A percentile compares a stretch with the other conserved stretches of the same genome.
Evolutionary conservation across 2,888 invertebrate species (phyloP).

Genomic region (Temnothorax rugatulus): DNA sequence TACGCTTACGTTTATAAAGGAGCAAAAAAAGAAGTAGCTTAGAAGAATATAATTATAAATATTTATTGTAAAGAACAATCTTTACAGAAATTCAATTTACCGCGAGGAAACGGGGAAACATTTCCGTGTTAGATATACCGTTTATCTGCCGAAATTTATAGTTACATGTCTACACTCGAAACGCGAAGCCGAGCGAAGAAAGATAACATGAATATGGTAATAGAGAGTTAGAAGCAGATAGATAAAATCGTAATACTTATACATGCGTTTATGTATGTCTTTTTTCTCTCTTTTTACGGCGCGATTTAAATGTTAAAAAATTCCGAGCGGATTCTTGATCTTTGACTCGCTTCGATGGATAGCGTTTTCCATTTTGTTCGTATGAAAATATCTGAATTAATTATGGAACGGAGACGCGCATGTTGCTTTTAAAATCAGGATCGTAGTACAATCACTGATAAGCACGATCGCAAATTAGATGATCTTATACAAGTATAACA

Average conservation of each 20-base stretch:
- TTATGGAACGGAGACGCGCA: slow-evolving; percentile 18
- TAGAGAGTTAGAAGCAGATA: slow-evolving; percentile 12
- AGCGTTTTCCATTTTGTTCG: slow-evolving; percentile 43
- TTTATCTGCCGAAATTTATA: slow-evolving; percentile 27
- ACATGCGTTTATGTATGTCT: slow-evolving; percentile 16
- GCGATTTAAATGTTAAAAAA: slow-evolving; percentile 61
- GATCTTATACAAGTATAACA: background rate
- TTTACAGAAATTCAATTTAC: background rate
- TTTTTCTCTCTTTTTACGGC: background rate
- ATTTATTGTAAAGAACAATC: background rate
- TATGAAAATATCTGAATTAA: slow-evolving; percentile 49
- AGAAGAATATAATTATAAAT: background rate
- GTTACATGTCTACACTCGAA: slow-evolving; percentile 15
- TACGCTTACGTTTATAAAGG: background rate
- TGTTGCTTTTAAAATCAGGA: background rate
- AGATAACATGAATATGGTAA: slow-evolving; percentile 48
- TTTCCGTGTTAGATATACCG: slow-evolving; percentile 3
- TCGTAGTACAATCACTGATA: background rate
- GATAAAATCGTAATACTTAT: slow-evolving; percentile 52
- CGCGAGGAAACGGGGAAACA: background rate
- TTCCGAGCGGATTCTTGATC: slow-evolving; percentile 58
- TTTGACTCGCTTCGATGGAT: slow-evolving; percentile 40
- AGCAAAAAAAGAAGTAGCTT: background rate
- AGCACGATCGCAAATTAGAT: background rate
- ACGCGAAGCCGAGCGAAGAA: slow-evolving; percentile 8